Percentiles rank a stretch among this genome's conserved stretches.
Evolutionary conservation across 2,888 invertebrate species (phyloP).

Genomic region (Chironomus tentans): DNA sequence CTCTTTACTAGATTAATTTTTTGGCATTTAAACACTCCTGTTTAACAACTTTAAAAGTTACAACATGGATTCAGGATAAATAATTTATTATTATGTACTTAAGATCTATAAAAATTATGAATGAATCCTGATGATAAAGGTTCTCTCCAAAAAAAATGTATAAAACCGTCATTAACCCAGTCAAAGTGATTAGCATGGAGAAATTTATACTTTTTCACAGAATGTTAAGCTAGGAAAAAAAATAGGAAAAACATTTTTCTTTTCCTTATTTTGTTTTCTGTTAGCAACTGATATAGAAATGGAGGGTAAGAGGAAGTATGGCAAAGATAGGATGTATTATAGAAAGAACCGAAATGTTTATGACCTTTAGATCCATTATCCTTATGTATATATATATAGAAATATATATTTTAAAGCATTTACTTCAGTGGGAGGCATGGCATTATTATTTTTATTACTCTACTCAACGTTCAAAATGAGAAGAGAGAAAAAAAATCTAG

Average conservation of each 20-base stretch:
- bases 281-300: background rate
- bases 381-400: background rate
- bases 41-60: too few relatives aligned
- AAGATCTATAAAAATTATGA: too few relatives aligned
- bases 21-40: too few relatives aligned
- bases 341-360: conserved; percentile 16
- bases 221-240: background rate
- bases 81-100: too few relatives aligned
- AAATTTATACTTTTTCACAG: background rate
- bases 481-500: background rate
- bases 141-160: too few relatives aligned
- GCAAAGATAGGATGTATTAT: background rate
- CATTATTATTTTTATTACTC: conserved; percentile 16
- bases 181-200: too few relatives aligned
- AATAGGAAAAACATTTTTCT: background rate
- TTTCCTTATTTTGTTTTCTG: background rate
- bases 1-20: too few relatives aligned
- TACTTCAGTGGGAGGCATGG: background rate
- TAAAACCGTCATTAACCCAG: too few relatives aligned
- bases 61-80: too few relatives aligned
- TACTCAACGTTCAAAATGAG: background rate
- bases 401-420: background rate
- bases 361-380: conserved; percentile 15
- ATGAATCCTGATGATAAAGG: too few relatives aligned
- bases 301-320: background rate